These are phyloP conservation scores for Heliconius hewitsoni DNA, from an alignment of 1,140 invertebrate genomes.

Conservation along the genomic window DNA sequence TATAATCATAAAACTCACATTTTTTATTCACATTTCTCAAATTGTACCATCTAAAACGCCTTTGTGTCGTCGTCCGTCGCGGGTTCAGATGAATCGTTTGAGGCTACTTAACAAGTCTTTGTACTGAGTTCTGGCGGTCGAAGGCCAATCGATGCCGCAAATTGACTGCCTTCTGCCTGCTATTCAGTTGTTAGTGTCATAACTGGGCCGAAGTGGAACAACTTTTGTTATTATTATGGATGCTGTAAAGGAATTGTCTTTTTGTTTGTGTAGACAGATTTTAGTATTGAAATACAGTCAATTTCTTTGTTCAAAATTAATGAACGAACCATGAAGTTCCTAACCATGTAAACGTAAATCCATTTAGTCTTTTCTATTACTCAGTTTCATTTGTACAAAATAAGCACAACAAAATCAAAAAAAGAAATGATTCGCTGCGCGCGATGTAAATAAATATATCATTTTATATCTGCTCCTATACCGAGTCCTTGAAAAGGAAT, in stretches of 20 bases:
- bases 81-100: conserved; percentile 58
- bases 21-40: neutral
- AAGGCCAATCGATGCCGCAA: conserved; percentile 43
- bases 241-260: neutral
- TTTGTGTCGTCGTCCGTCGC: conserved; percentile 42
- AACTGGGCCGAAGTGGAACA: neutral
- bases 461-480: neutral
- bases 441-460: neutral
- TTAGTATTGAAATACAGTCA: neutral
- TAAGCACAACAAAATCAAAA: too few relatives aligned
- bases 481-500: neutral
- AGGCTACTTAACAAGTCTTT: conserved; percentile 62
- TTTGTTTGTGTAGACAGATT: too few relatives aligned
- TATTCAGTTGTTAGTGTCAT: conserved; percentile 4
- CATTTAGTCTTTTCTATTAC: too few relatives aligned
- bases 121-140: conserved; percentile 41
- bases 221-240: neutral
- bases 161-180: conserved; percentile 33
- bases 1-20: neutral
- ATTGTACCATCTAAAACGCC: conserved; percentile 34
- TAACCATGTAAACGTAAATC: too few relatives aligned
- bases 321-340: too few relatives aligned
- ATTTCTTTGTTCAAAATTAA: too few relatives aligned
- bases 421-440: too few relatives aligned
- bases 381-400: too few relatives aligned